Conservation (phyloP, 2,888 invertebrate genomes). For the Plutella xylostella region DNA sequence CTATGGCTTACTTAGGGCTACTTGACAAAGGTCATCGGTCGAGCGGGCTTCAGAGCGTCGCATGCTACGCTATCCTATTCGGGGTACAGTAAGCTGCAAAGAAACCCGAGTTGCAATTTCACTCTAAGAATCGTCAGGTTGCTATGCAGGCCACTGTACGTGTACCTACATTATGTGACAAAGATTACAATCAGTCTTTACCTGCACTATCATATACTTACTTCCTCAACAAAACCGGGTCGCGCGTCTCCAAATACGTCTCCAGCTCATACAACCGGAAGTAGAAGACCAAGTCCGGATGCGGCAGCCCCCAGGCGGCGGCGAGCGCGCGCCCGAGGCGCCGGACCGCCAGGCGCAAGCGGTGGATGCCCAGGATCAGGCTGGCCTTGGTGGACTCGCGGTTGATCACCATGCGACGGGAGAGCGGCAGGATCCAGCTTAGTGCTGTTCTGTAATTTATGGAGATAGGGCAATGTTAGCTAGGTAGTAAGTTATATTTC, state of each 20-base stretch:
- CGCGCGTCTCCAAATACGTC: constrained; percentile 58
- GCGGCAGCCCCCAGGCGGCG: constrained; percentile 73
- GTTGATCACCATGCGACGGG: constrained; percentile 70
- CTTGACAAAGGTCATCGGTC: too few species aligned
- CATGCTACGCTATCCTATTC: too few species aligned
- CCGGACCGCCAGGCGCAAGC: constrained; percentile 69
- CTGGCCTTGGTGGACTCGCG: constrained; percentile 78
- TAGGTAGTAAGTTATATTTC: too few species aligned
- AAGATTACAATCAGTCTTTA: too few species aligned
- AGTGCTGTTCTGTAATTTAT: constrained; percentile 68
- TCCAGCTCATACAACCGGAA: constrained; percentile 76
- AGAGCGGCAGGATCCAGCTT: constrained; percentile 71
- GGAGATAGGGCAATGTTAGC: too few species aligned
- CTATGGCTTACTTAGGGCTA: too few species aligned
- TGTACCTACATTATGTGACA: too few species aligned
- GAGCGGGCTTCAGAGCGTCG: too few species aligned
- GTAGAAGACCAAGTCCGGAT: constrained; percentile 74
- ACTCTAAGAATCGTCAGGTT: too few species aligned
- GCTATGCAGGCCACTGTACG: too few species aligned
- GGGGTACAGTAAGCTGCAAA: too few species aligned
- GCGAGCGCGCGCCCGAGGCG: constrained; percentile 70
- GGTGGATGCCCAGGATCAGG: constrained; percentile 64
- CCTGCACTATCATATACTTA: constrained; percentile 35
- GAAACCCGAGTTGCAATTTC: too few species aligned
- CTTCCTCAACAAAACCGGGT: constrained; percentile 72